phyloP scores from a whole-genome alignment of 30 jellyfish, hydroid and myxozoan species.

The Turritopsis rubra region DNA sequence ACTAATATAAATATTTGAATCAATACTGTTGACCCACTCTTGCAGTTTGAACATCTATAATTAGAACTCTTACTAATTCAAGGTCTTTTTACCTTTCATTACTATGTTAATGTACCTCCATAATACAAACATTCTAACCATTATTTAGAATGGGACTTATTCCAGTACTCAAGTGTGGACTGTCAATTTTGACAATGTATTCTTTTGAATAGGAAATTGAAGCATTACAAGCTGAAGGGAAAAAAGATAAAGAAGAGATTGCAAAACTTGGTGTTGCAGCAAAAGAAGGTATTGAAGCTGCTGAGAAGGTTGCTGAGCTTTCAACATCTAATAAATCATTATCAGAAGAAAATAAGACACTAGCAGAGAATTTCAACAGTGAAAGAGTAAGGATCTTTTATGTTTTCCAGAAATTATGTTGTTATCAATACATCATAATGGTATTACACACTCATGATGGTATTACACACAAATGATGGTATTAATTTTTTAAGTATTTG shows the following conservation, averaged over 20 bases:
- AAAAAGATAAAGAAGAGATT: constrained; percentile 69
- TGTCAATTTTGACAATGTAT: no score
- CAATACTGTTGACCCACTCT: not conserved
- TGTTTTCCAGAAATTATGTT: not conserved
- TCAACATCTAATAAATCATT: constrained; percentile 31
- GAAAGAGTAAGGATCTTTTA: constrained; percentile 60
- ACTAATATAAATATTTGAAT: not conserved
- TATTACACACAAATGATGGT: no score
- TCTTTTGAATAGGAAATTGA: constrained; percentile 54
- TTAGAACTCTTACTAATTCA: not conserved
- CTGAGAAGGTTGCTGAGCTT: constrained; percentile 76
- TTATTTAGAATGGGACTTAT: no score
- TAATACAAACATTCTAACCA: not conserved
- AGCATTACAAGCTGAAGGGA: constrained; percentile 40
- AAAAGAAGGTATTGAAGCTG: constrained; percentile 96
- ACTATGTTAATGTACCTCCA: not conserved
- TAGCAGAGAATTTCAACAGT: constrained; percentile 83
- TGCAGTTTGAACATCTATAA: not conserved
- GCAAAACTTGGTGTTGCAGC: constrained; percentile 87
- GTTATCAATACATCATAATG: no score
- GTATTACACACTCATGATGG: no score
- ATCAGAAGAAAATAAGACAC: constrained; percentile 64
- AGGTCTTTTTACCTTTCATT: not conserved
- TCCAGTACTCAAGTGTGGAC: no score
- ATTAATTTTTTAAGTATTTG: no score